These are phyloP conservation scores for Serranus cabrilla DNA, from an alignment of 2,797 vertebrate genomes.

Conservation along the genomic window DNA sequence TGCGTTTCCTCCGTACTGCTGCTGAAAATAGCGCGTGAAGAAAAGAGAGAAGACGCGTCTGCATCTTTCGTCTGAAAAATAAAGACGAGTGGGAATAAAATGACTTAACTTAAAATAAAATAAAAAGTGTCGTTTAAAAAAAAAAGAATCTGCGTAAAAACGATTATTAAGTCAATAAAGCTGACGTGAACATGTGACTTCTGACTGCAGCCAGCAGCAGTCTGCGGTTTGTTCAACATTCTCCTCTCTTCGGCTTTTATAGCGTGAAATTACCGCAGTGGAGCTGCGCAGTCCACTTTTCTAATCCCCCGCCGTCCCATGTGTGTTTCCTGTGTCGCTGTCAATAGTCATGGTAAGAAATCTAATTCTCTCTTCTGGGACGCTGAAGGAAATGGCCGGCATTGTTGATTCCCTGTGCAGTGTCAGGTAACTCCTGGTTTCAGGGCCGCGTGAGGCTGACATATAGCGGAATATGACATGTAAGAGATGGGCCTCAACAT, in stretches of 20 bases:
- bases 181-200: slow-evolving; percentile 48
- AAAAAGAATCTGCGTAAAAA: slow-evolving; percentile 33
- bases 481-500: not conserved
- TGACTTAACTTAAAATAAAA: not conserved
- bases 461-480: not conserved
- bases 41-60: not conserved
- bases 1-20: too few species aligned
- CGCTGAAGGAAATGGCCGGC: slow-evolving; percentile 79
- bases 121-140: not conserved
- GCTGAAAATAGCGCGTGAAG: not conserved
- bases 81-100: not conserved
- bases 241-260: slow-evolving; percentile 56
- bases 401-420: slow-evolving; percentile 76
- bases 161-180: slow-evolving; percentile 2
- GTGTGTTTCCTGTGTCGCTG: slow-evolving; percentile 73
- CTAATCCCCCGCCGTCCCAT: slow-evolving; percentile 50
- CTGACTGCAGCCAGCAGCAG: slow-evolving; percentile 41
- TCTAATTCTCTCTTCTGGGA: slow-evolving; percentile 80
- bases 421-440: slow-evolving; percentile 74
- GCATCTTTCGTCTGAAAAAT: not conserved
- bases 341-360: slow-evolving; percentile 75
- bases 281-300: slow-evolving; percentile 46
- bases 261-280: slow-evolving; percentile 74
- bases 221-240: slow-evolving; percentile 74
- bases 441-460: slow-evolving; percentile 31